Base-by-base conservation (phyloP, 2,113 vertebrate genomes). In the Pitta sordida region DNA sequence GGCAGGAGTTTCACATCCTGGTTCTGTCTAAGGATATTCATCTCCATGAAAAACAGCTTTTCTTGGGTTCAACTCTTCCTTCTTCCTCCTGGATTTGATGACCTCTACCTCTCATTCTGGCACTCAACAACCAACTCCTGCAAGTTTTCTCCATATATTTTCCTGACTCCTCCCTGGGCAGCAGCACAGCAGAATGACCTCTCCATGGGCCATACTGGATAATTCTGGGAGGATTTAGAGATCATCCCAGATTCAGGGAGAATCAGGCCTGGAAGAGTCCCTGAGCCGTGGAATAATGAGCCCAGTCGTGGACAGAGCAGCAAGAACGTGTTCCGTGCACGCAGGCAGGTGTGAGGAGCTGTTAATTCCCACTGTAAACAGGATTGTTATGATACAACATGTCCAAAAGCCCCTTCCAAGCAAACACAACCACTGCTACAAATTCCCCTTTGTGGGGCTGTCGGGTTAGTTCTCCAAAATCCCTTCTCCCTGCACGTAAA, bases 321-420 rank as follows among this genome's bases (percentile, higher is more conserved):
- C 63, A 79, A 52, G 80, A 94, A 91, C 10, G 46, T 1, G 1
- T 15, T 67, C 80, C 48, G 55, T 73, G 84, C 68, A 48, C 1
- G 11, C 30, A 77, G 83, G 48, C 91, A 94, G 90, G 64, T 32
- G 36, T 74, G 27, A 78, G 80, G 60, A 91, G 89, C 80, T 88
- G 93, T 86, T 86, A 95, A 96, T 95, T 90, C 78, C 77, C 68
- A 56, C 74, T 90, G 56, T 80, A 89, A 76, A 93, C 67, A 34
- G 37, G 37, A 69, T 85, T 93, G 23, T 89, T 93, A 87, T 63
- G 74, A 56, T 85, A 89, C 81, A 83, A 91, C 51, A 37, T 39
- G 78, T 89, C 71, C 83, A 77, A 84, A 93, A 89, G 34, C 58
- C 76, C 59, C 73, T 92, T 92, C 83, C 94, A 76, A 79, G 62